These are phyloP conservation scores for Drosophila austrosaltans DNA, from an alignment of 2,888 invertebrate genomes.

Conservation along the genomic window DNA sequence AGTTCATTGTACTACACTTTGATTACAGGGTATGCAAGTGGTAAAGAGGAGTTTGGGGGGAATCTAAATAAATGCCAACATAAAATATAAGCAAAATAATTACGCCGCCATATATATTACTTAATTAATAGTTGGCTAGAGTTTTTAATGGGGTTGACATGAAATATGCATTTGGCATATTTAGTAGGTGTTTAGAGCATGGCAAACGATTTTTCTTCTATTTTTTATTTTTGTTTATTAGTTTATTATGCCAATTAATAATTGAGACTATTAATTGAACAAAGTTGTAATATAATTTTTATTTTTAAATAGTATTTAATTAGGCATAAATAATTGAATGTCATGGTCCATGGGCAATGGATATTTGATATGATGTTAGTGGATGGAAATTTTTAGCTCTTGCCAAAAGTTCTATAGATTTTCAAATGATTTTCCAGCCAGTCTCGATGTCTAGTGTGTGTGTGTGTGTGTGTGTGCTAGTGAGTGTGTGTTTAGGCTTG, in stretches of 20 bases:
- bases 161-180: conserved; percentile 46
- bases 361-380: background rate
- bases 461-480: background rate
- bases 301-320: conserved; percentile 51
- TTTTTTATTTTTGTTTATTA: conserved; percentile 29
- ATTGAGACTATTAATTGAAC: conserved; percentile 50
- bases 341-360: background rate
- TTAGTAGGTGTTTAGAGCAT: conserved; percentile 57
- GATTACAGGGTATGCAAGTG: background rate
- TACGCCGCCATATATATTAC: conserved; percentile 33
- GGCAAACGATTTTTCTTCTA: conserved; percentile 1
- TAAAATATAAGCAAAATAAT: conserved; percentile 57
- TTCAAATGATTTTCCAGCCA: conserved; percentile 3
- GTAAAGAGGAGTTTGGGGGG: background rate
- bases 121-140: conserved; percentile 65
- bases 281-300: conserved; percentile 14
- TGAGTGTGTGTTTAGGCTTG: conserved; percentile 44
- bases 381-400: conserved; percentile 17
- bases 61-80: conserved; percentile 42
- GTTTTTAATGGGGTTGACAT: conserved; percentile 30
- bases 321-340: conserved; percentile 51
- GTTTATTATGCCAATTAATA: conserved; percentile 54
- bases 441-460: background rate
- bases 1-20: too few species aligned
- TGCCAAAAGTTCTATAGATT: conserved; percentile 14